phyloP scores from a whole-genome alignment of 2,888 invertebrate genomes.

The Lithophane ornitopus region DNA sequence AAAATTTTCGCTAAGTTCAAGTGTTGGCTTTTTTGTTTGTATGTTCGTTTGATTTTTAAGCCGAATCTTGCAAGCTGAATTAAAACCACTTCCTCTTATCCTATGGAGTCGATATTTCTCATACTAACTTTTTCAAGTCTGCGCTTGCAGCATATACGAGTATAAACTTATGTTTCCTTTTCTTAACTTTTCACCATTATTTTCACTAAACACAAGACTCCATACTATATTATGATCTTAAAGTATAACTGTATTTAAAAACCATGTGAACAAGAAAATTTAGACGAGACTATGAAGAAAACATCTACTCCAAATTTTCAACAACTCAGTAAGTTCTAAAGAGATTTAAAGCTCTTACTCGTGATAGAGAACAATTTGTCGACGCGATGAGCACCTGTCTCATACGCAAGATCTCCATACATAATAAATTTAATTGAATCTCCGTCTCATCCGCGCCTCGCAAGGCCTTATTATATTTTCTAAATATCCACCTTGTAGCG shows the following conservation, averaged over 20 bases:
- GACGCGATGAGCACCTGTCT: conserved; percentile 86
- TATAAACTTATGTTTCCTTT: not conserved
- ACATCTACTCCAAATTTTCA: conserved; percentile 5
- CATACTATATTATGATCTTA: not conserved
- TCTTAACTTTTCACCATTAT: no score
- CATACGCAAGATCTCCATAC: conserved; percentile 88
- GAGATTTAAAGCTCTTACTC: conserved; percentile 75
- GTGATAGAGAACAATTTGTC: conserved; percentile 82
- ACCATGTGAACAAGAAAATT: not conserved
- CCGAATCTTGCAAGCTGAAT: no score
- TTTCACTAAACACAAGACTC: not conserved
- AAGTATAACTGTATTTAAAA: not conserved
- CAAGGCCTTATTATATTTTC: conserved; percentile 87
- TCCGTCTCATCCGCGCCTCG: conserved; percentile 87
- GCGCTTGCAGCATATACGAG: not conserved
- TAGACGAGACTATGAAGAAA: conserved; percentile 10
- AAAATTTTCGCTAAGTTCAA: not conserved
- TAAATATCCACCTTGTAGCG: conserved; percentile 86
- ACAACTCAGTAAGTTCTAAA: conserved; percentile 54
- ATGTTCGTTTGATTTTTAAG: no score
- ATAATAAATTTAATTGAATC: conserved; percentile 91
- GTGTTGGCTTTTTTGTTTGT: not conserved
- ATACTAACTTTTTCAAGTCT: no score
- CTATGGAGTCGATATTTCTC: no score
- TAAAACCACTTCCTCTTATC: no score